phyloP scores from a whole-genome alignment of 2,113 vertebrate species.

The Morphnarchus princeps region DNA sequence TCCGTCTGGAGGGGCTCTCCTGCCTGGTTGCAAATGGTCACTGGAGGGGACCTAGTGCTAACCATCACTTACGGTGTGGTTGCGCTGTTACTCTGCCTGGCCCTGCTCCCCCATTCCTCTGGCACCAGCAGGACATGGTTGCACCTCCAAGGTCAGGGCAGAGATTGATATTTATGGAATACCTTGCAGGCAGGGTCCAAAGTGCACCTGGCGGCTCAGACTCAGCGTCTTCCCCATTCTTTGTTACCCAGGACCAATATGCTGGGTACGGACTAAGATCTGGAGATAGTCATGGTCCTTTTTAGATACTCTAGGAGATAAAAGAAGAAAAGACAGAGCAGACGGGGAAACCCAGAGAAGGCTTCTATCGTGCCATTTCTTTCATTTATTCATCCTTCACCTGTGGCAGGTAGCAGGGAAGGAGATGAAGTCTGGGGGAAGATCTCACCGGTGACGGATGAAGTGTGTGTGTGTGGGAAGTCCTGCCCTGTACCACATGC shows the following conservation, averaged over 20 bases:
- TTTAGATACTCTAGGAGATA: neutral
- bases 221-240: neutral
- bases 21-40: neutral
- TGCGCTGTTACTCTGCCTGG: neutral
- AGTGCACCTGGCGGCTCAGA: neutral
- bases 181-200: neutral
- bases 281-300: neutral
- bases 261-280: neutral
- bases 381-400: neutral
- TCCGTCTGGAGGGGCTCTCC: neutral
- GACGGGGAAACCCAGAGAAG: neutral
- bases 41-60: neutral
- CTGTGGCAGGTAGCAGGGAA: neutral
- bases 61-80: neutral
- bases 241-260: neutral
- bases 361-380: neutral
- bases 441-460: neutral
- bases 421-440: neutral
- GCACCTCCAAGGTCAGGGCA: neutral
- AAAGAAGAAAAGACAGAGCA: neutral
- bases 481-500: neutral
- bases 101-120: neutral
- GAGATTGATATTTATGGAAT: neutral
- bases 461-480: neutral
- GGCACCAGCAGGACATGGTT: neutral